Evolutionary conservation across 64 coral and sea anemone genomes (phyloP), one percentile per base, ranked within the genome.

Genomic region (Montipora cactus): DNA sequence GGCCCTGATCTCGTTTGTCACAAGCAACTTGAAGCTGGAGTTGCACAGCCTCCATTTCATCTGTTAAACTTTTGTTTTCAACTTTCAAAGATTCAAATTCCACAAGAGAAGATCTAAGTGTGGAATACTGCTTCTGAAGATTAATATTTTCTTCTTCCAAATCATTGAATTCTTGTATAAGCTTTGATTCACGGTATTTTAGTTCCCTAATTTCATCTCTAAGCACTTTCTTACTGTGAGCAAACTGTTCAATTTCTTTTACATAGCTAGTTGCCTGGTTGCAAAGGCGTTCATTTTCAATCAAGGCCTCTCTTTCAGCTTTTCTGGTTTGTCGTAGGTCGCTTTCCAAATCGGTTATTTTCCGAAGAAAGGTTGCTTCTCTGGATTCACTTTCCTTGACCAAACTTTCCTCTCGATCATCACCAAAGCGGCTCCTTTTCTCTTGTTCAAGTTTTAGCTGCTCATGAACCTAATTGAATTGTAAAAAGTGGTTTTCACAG

Each of bases 71-170:
- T 52, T 96, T 99, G 52, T 99, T 99, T 91, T 99, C 98, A 10
- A 99, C 98, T 92, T 99, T 99, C 76, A 99, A 93, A 10, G 98
- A 95, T 75, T 99, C 98, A 91, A 93, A 99, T 81, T 99, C 98
- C 1, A 99, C 98, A 83, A 99, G 62, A 23, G 95, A 96, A 49
- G 94, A 93, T 79, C 96, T 94, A 0, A 96, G 94, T 23, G 79
- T 46, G 6, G 98, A 96, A 52, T 96, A 96, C 68, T 99, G 98
- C 52, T 96, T 96, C 84, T 99, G 98, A 70, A 99, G 87, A 7
- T 94, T 96, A 9, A 96, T 96, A 44, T 99, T 99, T 49, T 99
- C 98, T 72, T 99, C 98, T 14, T 99, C 98, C 74, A 99, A 62
- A 5, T 99, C 98, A 1, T 92, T 93, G 81, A 94, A 99, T 37